phyloP scores from a whole-genome alignment of 1,140 invertebrate genomes.

The Heliconius congener region DNA sequence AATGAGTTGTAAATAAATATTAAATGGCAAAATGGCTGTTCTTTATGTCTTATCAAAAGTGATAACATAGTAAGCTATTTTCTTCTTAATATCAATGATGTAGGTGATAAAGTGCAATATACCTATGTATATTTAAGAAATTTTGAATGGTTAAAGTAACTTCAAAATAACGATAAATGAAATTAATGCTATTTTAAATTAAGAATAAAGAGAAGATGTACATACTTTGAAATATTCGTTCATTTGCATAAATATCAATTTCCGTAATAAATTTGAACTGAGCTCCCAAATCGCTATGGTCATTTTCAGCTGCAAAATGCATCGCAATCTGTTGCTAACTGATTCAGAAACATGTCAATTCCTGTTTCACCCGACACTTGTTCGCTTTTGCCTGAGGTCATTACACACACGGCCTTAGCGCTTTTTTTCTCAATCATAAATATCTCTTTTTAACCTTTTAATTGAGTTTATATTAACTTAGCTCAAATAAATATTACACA shows the following conservation, averaged over 20 bases:
- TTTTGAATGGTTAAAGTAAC: too few relatives aligned
- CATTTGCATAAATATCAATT: too few relatives aligned
- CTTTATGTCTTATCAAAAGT: neutral
- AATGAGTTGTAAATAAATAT: constrained; percentile 3
- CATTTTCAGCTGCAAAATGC: neutral
- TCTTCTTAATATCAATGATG: neutral
- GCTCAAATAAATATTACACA: neutral
- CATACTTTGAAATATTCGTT: too few relatives aligned
- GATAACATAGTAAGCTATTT: neutral
- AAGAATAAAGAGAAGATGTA: too few relatives aligned
- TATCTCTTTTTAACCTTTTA: neutral
- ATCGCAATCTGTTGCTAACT: constrained; percentile 18
- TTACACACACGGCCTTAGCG: constrained; percentile 35
- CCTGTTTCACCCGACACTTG: constrained; percentile 38
- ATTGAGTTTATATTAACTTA: neutral
- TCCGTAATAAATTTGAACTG: neutral
- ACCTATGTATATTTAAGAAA: too few relatives aligned
- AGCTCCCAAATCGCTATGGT: neutral
- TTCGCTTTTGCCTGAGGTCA: constrained; percentile 33
- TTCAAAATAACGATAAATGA: too few relatives aligned
- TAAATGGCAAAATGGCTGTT: neutral
- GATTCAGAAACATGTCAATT: constrained; percentile 43
- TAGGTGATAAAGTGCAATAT: too few relatives aligned
- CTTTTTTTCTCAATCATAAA: constrained; percentile 28
- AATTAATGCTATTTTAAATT: too few relatives aligned